Percentiles rank a stretch among this genome's conserved stretches.
Conservation (phyloP, 2,797 vertebrate species). For the Varecia variegata region DNA sequence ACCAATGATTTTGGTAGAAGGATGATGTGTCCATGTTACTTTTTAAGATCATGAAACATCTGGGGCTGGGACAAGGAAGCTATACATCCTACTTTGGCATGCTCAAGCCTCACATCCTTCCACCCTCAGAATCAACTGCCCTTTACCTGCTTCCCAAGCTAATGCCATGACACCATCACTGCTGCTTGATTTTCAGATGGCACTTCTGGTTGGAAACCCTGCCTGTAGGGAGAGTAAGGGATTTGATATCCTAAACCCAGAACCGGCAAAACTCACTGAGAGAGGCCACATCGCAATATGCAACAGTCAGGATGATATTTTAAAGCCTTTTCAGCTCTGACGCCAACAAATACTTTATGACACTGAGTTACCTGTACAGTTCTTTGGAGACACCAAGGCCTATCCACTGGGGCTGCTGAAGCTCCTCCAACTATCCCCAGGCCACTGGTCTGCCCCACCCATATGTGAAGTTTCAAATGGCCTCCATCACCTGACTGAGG, state of each 20-base stretch:
- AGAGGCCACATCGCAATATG: no score
- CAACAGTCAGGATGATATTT: neutral
- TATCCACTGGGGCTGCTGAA: neutral
- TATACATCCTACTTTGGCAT: no score
- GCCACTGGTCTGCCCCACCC: no score
- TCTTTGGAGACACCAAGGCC: neutral
- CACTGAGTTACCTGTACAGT: neutral
- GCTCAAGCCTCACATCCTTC: neutral
- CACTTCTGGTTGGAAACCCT: neutral
- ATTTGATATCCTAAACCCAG: neutral
- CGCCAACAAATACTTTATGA: neutral
- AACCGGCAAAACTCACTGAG: neutral
- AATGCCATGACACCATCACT: neutral
- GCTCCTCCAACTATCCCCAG: neutral
- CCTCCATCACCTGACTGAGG: neutral
- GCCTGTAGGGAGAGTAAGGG: no score
- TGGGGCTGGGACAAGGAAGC: neutral
- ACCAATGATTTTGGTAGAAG: neutral
- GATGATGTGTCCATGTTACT: neutral
- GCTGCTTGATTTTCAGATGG: neutral
- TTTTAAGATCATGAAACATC: neutral
- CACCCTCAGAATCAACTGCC: no score
- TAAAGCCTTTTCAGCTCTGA: neutral
- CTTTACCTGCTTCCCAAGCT: neutral
- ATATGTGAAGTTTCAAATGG: neutral